Evolutionary conservation across 1,140 invertebrate species (phyloP), one percentile per base, ranked within the genome.

Genomic region (Dinothrombium tinctorium): DNA sequence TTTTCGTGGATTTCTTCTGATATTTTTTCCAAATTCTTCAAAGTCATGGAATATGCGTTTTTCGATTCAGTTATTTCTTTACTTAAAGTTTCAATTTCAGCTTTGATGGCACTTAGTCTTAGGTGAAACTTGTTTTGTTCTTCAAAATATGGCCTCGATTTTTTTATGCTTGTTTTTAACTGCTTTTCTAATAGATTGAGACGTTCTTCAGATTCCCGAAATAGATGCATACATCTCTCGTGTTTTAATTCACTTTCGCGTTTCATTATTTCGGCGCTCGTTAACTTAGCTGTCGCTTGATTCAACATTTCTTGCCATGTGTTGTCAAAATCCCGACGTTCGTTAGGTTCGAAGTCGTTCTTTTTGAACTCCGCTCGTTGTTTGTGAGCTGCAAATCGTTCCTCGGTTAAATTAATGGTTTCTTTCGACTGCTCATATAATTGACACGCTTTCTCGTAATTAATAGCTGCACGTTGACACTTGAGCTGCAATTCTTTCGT

Each of bases 281-380:
- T 83, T n/a, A 92, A 79, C 59, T 84, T 75, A 43, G 79, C 72
- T 7, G 82, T 90, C 41, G 84, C 83, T 63, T 90, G 81, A 60
- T 94, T 94, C 15, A 95, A 66, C 81, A 90, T 90, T 66, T 94
- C 87, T 62, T 94, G 87, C 86, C 86, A 94, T 24, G 84, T 83
- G 53, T 79, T 76, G 58, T 90, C 83, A 58, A 86, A 80, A 56
- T 78, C 69, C 21, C 19, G 9, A 33, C 2, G 28, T 54, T 76
- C 52, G 42, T 54, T 73, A 52, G 71, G 74, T 48, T 82, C 62
- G 57, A 82, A 80, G n/a, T n/a, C n/a, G n/a, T n/a, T n/a, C n/a
- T n/a, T n/a, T n/a, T n/a, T n/a, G n/a, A n/a, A n/a, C n/a, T n/a
- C n/a, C n/a, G n/a, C n/a, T n/a, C n/a, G n/a, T n/a, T n/a, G n/a